phyloP scores from a whole-genome alignment of 2,113 vertebrate genomes.

The Charina bottae region DNA sequence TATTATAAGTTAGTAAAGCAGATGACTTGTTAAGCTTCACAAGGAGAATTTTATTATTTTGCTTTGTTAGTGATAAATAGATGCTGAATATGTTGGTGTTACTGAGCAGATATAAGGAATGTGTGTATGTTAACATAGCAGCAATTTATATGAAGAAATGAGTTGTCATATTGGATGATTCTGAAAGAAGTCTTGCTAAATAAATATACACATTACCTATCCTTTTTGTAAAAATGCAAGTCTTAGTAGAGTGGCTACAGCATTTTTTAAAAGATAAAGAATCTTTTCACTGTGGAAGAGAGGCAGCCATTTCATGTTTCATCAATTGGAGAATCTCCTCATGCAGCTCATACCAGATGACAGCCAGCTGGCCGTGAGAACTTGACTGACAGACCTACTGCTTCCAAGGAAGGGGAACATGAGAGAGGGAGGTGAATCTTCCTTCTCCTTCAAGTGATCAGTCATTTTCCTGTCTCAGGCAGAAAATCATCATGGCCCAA shows the following conservation, averaged over 20 bases:
- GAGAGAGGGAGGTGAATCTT: not conserved
- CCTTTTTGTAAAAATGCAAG: not conserved
- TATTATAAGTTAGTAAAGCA: conserved; percentile 1
- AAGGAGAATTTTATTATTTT: not conserved
- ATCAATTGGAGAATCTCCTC: not conserved
- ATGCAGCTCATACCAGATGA: not conserved
- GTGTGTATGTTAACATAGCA: not conserved
- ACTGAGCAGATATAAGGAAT: not conserved
- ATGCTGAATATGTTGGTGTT: not conserved
- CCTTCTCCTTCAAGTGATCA: not conserved
- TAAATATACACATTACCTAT: not conserved
- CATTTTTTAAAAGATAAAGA: not conserved
- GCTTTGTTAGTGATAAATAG: not conserved
- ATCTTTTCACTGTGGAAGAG: not conserved
- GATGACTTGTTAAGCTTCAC: not conserved
- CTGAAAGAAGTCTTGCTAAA: not conserved
- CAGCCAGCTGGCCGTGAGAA: not conserved
- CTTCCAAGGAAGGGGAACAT: not conserved
- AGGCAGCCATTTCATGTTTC: not conserved
- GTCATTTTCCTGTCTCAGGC: not conserved
- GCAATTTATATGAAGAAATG: not conserved
- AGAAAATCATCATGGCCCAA: not conserved
- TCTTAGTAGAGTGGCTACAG: not conserved
- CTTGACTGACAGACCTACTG: not conserved
- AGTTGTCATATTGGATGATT: not conserved